These are phyloP conservation scores for Lanius ludovicianus DNA, from an alignment of 2,113 vertebrate species.

Conservation along the genomic window DNA sequence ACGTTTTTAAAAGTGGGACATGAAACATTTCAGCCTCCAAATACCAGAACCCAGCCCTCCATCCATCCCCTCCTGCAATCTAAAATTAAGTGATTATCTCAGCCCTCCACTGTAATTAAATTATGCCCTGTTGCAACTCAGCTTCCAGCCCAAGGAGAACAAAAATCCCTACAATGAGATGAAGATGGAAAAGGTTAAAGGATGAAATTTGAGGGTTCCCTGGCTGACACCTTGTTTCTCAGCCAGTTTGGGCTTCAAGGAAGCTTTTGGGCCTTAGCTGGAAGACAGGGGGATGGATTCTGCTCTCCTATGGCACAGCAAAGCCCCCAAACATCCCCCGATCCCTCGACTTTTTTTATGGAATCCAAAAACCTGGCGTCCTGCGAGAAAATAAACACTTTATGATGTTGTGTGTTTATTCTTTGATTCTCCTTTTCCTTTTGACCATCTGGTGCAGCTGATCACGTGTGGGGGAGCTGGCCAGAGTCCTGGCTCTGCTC, in stretches of 20 bases:
- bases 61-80: neutral
- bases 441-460: neutral
- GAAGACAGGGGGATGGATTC: neutral
- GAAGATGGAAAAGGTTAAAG: neutral
- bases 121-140: neutral
- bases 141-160: neutral
- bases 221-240: neutral
- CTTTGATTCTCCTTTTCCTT: neutral
- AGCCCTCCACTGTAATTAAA: neutral
- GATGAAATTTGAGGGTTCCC: neutral
- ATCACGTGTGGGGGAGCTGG: neutral
- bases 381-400: rapidly evolving
- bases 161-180: neutral
- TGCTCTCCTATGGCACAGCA: neutral
- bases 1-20: neutral
- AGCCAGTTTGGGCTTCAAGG: rapidly evolving
- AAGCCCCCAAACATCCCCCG: neutral
- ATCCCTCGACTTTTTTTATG: neutral
- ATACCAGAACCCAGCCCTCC: neutral
- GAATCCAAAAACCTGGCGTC: neutral
- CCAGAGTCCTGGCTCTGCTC: neutral
- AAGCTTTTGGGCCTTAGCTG: neutral
- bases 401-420: neutral
- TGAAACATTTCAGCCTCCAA: neutral
- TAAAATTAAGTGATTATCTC: neutral